These are phyloP conservation scores for Macquaria ambigua DNA, from an alignment of 2,113 vertebrate species.

Conservation along the genomic window DNA sequence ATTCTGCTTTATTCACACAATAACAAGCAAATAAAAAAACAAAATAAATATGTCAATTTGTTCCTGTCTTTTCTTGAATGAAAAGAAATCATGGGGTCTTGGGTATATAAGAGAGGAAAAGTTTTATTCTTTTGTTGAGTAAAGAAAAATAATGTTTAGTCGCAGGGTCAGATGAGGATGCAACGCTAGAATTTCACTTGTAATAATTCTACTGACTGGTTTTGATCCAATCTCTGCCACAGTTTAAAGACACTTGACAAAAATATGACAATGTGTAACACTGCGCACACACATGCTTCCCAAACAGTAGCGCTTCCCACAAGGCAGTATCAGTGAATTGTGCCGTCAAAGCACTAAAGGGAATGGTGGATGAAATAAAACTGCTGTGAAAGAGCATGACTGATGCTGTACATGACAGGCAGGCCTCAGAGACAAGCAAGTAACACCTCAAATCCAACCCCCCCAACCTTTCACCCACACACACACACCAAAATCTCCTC, in stretches of 20 bases:
- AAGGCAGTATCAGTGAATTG: constrained; percentile 74
- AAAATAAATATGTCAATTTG: constrained; percentile 27
- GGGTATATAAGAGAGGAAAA: constrained; percentile 11
- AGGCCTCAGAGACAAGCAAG: constrained; percentile 74
- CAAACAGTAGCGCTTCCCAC: constrained; percentile 67
- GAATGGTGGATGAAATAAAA: constrained; percentile 84
- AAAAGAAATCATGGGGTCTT: not conserved
- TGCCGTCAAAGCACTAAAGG: constrained; percentile 77
- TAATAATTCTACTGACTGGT: constrained; percentile 51
- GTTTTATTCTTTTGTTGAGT: not conserved
- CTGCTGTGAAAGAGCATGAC: constrained; percentile 83
- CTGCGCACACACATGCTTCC: constrained; percentile 4
- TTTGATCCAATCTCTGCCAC: constrained; percentile 64
- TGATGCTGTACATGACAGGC: constrained; percentile 84
- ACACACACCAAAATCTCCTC: not conserved
- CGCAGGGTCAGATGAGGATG: constrained; percentile 18
- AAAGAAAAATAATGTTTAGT: constrained; percentile 24
- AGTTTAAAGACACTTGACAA: constrained; percentile 66
- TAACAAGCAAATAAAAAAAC: not conserved
- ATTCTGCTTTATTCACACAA: constrained; percentile 7
- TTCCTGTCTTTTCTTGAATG: not conserved
- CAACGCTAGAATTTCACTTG: constrained; percentile 15
- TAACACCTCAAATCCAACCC: constrained; percentile 67
- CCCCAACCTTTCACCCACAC: not conserved
- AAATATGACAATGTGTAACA: constrained; percentile 60